Conservation (phyloP, 2,888 invertebrate genomes). For the Ypsolopha scabrella region DNA sequence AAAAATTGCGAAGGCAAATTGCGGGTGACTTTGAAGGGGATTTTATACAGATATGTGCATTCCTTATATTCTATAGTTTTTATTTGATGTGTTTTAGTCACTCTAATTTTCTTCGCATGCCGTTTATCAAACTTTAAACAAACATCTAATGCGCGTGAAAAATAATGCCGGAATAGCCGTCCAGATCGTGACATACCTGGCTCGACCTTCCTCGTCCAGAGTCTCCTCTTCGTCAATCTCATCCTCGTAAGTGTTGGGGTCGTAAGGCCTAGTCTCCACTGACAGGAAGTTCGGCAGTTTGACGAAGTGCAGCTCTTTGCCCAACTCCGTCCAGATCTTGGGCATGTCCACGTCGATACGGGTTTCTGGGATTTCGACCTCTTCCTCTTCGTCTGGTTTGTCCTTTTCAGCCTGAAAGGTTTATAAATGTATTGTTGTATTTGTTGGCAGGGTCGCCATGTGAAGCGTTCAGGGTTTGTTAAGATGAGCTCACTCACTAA, state of each 20-base stretch:
- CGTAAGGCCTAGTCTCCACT: constrained; percentile 97
- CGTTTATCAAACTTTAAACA: too few species aligned
- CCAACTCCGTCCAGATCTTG: constrained; percentile 92
- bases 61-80: too few species aligned
- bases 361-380: constrained; percentile 91
- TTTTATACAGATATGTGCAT: too few species aligned
- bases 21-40: too few species aligned
- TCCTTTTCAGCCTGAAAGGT: constrained; percentile 47
- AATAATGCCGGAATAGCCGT: background rate
- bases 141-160: too few species aligned
- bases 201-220: constrained; percentile 96
- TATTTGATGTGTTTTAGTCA: too few species aligned
- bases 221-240: constrained; percentile 99
- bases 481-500: too few species aligned
- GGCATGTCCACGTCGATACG: constrained; percentile 98
- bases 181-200: constrained; percentile 61
- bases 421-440: too few species aligned
- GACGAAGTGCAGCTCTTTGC: constrained; percentile 93
- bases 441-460: too few species aligned
- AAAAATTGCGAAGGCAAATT: too few species aligned
- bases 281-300: constrained; percentile 98
- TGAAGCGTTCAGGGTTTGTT: too few species aligned
- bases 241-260: constrained; percentile 95
- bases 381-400: constrained; percentile 73
- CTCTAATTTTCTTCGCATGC: too few species aligned